Evolutionary conservation across 2,797 vertebrate species (phyloP).

Genomic region (Alfaro cultratus): DNA sequence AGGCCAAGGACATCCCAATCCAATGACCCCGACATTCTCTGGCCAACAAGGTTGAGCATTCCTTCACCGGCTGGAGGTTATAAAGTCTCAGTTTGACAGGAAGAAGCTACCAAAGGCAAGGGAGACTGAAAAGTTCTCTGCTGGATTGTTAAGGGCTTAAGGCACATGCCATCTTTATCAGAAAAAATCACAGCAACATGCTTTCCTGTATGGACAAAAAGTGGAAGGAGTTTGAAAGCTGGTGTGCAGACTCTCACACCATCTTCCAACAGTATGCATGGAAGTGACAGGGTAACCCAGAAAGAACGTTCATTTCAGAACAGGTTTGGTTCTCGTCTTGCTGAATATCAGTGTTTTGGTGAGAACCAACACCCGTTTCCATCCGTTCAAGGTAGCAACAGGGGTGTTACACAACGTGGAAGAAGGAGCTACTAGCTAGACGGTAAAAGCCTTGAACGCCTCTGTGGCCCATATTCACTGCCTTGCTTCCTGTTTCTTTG

Average conservation of each 20-base stretch:
- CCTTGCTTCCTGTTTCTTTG: too few relatives aligned
- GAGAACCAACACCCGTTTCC: too few relatives aligned
- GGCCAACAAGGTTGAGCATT: background rate
- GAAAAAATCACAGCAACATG: background rate
- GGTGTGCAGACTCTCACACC: background rate
- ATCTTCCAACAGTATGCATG: background rate
- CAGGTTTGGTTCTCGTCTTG: too few relatives aligned
- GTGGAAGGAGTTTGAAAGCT: background rate
- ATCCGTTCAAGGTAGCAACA: too few relatives aligned
- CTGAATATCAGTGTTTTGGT: too few relatives aligned
- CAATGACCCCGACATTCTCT: background rate
- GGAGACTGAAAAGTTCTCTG: background rate
- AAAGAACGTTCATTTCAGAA: too few relatives aligned
- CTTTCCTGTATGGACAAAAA: background rate
- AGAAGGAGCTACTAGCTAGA: too few relatives aligned
- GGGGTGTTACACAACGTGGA: too few relatives aligned
- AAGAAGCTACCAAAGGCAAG: background rate
- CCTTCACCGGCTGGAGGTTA: background rate
- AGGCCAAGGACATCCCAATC: too few relatives aligned
- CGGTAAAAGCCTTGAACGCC: too few relatives aligned
- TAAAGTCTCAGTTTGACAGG: background rate
- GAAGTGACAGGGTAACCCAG: background rate
- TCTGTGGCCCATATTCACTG: too few relatives aligned
- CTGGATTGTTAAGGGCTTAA: background rate
- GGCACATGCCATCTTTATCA: background rate